Conservation (phyloP, 2,797 vertebrate genomes). For the Leuciscus waleckii region DNA sequence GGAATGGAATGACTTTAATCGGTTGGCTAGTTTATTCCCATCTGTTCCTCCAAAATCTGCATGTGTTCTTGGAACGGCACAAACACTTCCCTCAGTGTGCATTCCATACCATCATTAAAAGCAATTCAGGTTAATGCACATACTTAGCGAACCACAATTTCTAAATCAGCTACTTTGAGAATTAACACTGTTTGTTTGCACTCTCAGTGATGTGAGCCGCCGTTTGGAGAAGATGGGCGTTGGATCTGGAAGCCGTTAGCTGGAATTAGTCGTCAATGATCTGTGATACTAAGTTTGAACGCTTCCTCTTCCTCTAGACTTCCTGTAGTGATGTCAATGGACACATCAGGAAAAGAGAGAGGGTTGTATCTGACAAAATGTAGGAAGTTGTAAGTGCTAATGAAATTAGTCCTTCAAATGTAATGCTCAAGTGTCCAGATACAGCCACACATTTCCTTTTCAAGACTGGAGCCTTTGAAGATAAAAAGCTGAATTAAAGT, state of each 20-base stretch:
- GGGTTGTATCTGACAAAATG: constrained; percentile 16
- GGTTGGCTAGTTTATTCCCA: constrained; percentile 48
- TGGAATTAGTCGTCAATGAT: constrained; percentile 48
- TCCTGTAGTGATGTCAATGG: constrained; percentile 2
- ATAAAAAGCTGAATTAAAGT: constrained; percentile 38
- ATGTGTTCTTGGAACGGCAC: constrained; percentile 42
- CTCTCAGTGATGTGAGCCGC: neutral
- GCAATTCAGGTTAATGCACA: constrained; percentile 48
- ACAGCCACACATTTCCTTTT: constrained; percentile 34
- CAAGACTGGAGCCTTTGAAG: constrained; percentile 51
- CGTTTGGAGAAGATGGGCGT: constrained; percentile 17
- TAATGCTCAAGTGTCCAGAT: constrained; percentile 36
- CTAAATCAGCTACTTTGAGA: constrained; percentile 45
- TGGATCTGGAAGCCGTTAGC: constrained; percentile 28
- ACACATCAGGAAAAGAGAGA: constrained; percentile 8
- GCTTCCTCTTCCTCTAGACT: constrained; percentile 9
- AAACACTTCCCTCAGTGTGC: constrained; percentile 19
- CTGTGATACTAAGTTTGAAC: constrained; percentile 46
- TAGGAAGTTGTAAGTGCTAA: constrained; percentile 30
- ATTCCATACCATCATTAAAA: constrained; percentile 22
- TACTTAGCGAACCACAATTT: constrained; percentile 26
- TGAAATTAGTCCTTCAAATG: constrained; percentile 45
- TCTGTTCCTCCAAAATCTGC: constrained; percentile 51
- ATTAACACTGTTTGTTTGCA: constrained; percentile 44
- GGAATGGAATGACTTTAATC: constrained; percentile 42